Evolutionary conservation across 2,113 vertebrate genomes (phyloP).

Genomic region (Sphaerodactylus townsendi): DNA sequence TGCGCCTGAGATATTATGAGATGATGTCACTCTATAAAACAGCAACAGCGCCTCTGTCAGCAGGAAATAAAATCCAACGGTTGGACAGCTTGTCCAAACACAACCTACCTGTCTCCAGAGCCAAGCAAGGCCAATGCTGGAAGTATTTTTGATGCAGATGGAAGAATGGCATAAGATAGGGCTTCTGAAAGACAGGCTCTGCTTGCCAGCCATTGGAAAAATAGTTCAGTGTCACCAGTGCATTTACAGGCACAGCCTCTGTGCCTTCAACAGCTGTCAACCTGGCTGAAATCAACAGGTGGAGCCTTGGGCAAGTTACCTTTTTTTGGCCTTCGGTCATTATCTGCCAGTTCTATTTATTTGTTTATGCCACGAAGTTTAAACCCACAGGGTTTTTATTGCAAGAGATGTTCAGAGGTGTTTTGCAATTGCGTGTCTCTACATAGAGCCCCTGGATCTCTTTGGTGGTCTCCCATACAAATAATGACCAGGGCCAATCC

Average conservation of each 20-base stretch:
- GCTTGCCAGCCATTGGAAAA: not conserved
- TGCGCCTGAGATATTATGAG: fast-evolving
- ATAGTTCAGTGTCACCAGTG: not conserved
- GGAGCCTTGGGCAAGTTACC: too few species aligned
- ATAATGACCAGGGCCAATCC: too few species aligned
- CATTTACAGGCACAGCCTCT: not conserved
- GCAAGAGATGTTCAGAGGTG: too few species aligned
- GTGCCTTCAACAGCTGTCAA: not conserved
- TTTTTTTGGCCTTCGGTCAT: too few species aligned
- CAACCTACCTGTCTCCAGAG: not conserved
- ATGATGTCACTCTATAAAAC: not conserved
- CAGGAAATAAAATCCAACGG: not conserved
- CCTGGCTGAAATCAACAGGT: too few species aligned
- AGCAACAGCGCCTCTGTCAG: not conserved
- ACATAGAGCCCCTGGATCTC: too few species aligned
- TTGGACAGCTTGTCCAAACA: fast-evolving
- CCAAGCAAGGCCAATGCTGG: not conserved
- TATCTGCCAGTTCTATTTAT: too few species aligned
- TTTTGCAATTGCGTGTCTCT: too few species aligned
- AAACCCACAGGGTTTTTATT: too few species aligned
- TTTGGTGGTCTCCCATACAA: too few species aligned
- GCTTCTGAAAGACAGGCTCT: not conserved
- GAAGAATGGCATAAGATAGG: not conserved
- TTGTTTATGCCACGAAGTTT: too few species aligned
- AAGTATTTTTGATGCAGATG: not conserved